These are phyloP conservation scores for Darevskia mixta DNA, from an alignment of 2,797 vertebrate genomes.

Conservation along the genomic window DNA sequence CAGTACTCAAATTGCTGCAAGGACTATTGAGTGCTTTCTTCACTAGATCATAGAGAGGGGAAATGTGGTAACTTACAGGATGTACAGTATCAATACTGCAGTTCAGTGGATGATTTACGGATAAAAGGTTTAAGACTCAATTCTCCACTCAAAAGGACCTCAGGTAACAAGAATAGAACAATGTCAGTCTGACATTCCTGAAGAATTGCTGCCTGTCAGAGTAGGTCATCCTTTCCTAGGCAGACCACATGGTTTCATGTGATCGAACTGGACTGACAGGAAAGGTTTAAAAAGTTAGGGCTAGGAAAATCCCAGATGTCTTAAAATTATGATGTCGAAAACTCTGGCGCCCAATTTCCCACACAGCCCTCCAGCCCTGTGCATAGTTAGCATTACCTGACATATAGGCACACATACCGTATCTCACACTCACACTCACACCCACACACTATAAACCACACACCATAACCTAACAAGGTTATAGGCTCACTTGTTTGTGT, in stretches of 20 bases:
- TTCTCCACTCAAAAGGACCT: background rate
- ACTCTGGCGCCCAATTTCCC: background rate
- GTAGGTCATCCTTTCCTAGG: background rate
- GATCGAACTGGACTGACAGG: background rate
- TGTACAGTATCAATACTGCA: background rate
- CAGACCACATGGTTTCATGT: background rate
- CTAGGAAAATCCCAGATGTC: background rate
- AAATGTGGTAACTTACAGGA: background rate
- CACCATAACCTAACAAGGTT: background rate
- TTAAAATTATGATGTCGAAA: background rate
- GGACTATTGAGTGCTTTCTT: background rate
- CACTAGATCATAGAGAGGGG: too few relatives aligned
- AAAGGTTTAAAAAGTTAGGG: background rate
- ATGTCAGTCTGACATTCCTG: background rate
- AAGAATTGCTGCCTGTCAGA: background rate
- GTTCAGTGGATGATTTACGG: background rate
- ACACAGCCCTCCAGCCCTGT: too few relatives aligned
- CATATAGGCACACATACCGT: conserved; percentile 1
- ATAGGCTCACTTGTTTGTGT: background rate
- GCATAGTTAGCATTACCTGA: background rate
- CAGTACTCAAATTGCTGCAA: background rate
- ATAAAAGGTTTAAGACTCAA: background rate
- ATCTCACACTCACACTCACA: conserved; percentile 6
- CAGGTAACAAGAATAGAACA: background rate
- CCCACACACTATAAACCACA: background rate